These are phyloP conservation scores for Gastracanthus pulcherrimus DNA, from an alignment of 2,888 invertebrate species.

Conservation along the genomic window DNA sequence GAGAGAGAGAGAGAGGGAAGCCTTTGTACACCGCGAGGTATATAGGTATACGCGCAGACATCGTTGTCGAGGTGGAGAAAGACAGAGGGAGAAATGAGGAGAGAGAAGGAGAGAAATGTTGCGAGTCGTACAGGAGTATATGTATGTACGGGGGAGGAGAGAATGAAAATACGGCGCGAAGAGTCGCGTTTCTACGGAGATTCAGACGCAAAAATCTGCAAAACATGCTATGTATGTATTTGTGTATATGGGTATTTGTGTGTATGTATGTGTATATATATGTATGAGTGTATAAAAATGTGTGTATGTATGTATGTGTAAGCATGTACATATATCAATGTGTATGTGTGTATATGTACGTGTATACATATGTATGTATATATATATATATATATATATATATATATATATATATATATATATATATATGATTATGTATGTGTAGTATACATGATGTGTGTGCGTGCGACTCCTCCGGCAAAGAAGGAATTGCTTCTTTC, in stretches of 20 bases:
- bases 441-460: no score
- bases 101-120: conserved; percentile 14
- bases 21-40: conserved; percentile 12
- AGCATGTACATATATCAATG: no score
- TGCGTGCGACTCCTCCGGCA: background rate
- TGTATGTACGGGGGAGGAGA: no score
- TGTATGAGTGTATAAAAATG: no score
- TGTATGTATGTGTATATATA: no score
- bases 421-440: background rate
- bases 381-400: background rate
- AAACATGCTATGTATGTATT: no score
- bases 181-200: no score
- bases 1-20: conserved; percentile 36
- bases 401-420: background rate
- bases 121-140: background rate
- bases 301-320: no score
- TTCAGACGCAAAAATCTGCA: no score
- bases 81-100: background rate
- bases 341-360: background rate
- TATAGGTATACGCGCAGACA: background rate
- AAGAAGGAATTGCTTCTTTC: background rate
- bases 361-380: background rate
- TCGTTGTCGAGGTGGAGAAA: conserved; percentile 11
- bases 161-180: no score
- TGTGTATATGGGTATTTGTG: no score